phyloP scores from a whole-genome alignment of 2,888 invertebrate species.

The Agrochola circellaris region DNA sequence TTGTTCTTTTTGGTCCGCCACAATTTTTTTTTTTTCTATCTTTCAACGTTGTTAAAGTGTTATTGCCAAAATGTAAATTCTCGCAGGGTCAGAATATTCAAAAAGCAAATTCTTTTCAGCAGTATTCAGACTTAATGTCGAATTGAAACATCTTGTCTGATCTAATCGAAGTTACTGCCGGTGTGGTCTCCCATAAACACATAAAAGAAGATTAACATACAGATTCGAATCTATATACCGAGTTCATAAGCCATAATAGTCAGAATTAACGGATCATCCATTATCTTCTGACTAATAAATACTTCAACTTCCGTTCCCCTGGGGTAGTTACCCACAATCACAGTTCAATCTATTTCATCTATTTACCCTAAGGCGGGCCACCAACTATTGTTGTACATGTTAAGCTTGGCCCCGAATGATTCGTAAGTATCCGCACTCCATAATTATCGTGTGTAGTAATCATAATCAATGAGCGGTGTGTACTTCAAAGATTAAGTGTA shows the following conservation, averaged over 20 bases:
- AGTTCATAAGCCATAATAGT: slow-evolving; percentile 39
- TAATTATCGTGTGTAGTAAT: slow-evolving; percentile 66
- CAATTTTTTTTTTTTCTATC: background rate
- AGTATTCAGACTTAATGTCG: background rate
- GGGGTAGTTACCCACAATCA: slow-evolving; percentile 38
- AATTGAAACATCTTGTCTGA: background rate
- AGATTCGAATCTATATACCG: slow-evolving; percentile 51
- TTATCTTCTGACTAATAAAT: slow-evolving; percentile 46
- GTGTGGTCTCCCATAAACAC: slow-evolving; percentile 53
- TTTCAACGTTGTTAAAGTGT: background rate
- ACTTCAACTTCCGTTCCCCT: slow-evolving; percentile 51
- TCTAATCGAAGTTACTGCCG: background rate
- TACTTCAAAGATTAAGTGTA: slow-evolving; percentile 56
- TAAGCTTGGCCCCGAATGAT: slow-evolving; percentile 59
- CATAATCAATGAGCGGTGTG: slow-evolving; percentile 61
- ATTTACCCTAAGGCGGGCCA: slow-evolving; percentile 51
- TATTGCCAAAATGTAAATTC: background rate
- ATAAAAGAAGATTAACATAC: slow-evolving; percentile 28
- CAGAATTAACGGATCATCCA: slow-evolving; percentile 35
- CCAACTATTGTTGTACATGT: slow-evolving; percentile 58
- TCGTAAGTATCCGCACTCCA: slow-evolving; percentile 55
- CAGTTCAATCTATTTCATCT: slow-evolving; percentile 43
- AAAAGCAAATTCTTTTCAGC: background rate
- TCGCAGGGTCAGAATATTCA: background rate
- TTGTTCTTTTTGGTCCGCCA: background rate